Evolutionary conservation across 1,140 invertebrate species (phyloP), one percentile per base, ranked within the genome.

Genomic region (Meteorus sp.): DNA sequence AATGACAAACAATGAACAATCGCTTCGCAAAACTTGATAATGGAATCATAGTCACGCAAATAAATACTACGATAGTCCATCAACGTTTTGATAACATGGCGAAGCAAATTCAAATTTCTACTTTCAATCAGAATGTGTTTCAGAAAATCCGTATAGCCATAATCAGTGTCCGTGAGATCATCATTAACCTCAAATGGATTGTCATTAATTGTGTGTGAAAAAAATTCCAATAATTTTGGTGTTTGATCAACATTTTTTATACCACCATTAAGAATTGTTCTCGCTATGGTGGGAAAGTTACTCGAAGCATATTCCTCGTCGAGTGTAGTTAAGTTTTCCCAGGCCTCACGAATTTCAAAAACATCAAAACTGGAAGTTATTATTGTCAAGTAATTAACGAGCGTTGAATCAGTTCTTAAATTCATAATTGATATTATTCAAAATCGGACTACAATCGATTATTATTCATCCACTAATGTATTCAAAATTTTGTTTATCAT

Each of bases 191-290:
- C 31, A 11, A 22, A 22, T 4, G 48, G 17, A 25, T 50, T 44
- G 5, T 67, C 59, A 2, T 31, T 20, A n/a, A 72, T 39, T 51
- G 70, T 66, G 6, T 66, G 60, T 0, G 72, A 51, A 44, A 75
- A 70, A 66, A 69, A 76, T 0, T 50, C 41, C 45, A 77, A 44
- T 1, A 77, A 20, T 0, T 44, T 54, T 7, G 71, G 63, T 15
- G 74, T 50, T 44, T 74, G 52, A 13, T 63, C 25, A 6, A 70
- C 27, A 60, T 77, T 75, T 11, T 2, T 19, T 35, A 73, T 61
- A 7, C 17, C 17, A 5, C 19, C 31, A 6, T 56, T 7, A 9
- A 44, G 48, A 31, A 59, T 44, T 37, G 22, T n/a, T 43, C 27
- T 3, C 37, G 52, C 0, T n/a, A n/a, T n/a, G n/a, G n/a, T n/a